phyloP scores from a whole-genome alignment of 2,797 vertebrate genomes.

The Psittacula derbiana region DNA sequence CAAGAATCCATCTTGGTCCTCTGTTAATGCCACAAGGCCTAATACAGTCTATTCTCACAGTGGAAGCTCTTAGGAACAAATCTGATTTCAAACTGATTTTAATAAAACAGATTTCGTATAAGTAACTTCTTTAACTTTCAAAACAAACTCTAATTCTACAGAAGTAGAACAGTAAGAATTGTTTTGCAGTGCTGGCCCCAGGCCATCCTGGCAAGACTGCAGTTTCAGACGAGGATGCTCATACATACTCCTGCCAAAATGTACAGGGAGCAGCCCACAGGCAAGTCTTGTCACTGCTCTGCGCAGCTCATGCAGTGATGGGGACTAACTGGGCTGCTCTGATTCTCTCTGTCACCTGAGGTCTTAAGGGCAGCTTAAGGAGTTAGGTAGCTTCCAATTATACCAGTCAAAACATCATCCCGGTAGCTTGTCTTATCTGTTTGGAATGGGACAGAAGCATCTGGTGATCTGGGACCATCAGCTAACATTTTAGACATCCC shows the following conservation, averaged over 20 bases:
- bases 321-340: neutral
- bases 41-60: neutral
- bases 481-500: accelerated
- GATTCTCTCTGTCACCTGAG: neutral
- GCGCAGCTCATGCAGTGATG: neutral
- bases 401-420: neutral
- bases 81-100: slow-evolving; percentile 44
- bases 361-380: neutral
- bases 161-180: neutral
- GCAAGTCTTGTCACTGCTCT: neutral
- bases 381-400: neutral
- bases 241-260: neutral
- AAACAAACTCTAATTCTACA: neutral
- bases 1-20: neutral
- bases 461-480: neutral
- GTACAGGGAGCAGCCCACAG: neutral
- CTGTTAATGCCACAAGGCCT: neutral
- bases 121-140: neutral
- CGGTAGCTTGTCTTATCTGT: neutral
- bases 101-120: slow-evolving; percentile 51
- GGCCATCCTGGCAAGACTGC: neutral
- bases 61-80: slow-evolving; percentile 36
- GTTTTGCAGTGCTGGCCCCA: neutral
- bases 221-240: neutral
- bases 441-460: neutral